Conservation (phyloP, 2,113 vertebrate genomes). For the Hiodon tergisus region DNA sequence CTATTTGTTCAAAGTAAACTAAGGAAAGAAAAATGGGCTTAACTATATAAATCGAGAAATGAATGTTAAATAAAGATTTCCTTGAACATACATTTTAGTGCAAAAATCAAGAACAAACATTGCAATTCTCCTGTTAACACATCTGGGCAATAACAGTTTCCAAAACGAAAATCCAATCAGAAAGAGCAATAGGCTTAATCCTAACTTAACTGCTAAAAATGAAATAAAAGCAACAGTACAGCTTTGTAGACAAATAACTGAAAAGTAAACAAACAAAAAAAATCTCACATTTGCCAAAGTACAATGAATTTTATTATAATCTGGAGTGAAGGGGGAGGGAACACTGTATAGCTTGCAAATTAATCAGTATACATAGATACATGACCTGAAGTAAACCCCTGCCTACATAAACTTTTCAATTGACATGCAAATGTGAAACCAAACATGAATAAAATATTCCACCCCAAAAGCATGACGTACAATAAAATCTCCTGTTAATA, state of each 20-base stretch:
- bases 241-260: neutral
- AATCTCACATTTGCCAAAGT: constrained; percentile 1
- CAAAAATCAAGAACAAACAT: no score
- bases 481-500: constrained; percentile 10
- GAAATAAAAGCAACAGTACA: neutral
- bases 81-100: no score
- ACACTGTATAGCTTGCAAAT: neutral
- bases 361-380: neutral
- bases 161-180: no score
- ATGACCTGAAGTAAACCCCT: neutral
- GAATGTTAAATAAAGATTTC: no score
- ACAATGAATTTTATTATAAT: neutral
- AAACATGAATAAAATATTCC: neutral
- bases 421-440: neutral
- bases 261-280: neutral
- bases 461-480: neutral
- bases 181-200: neutral
- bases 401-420: neutral
- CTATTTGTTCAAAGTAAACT: no score
- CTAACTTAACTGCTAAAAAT: neutral
- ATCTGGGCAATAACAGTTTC: no score
- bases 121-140: no score
- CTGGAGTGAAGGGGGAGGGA: neutral
- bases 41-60: no score
- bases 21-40: no score